Evolutionary conservation across 1,140 invertebrate genomes (phyloP).

Genomic region (Drosophila triauraria): DNA sequence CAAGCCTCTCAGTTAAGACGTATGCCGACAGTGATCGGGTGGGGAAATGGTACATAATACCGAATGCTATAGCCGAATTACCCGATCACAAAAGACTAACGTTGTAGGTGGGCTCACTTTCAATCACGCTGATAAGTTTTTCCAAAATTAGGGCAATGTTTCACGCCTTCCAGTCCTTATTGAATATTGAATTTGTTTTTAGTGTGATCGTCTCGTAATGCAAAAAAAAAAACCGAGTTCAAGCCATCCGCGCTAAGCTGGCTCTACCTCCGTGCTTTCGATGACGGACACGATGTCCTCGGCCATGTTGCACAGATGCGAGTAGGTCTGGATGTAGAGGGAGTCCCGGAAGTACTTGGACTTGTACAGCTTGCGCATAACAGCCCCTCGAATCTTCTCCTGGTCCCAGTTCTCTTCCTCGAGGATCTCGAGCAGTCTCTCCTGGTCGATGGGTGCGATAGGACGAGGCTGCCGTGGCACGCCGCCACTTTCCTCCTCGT

Average conservation of each 20-base stretch:
- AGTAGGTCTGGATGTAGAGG: constrained; percentile 76
- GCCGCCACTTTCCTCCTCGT: not conserved
- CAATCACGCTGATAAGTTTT: not conserved
- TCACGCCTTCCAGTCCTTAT: too few species aligned
- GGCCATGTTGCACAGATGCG: constrained; percentile 68
- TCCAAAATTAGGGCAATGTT: not conserved
- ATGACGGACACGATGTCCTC: constrained; percentile 79
- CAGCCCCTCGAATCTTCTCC: constrained; percentile 3
- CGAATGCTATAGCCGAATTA: too few species aligned
- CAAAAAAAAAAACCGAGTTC: not conserved
- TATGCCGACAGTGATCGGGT: too few species aligned
- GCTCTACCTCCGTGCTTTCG: constrained; percentile 63
- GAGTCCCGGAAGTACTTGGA: constrained; percentile 69
- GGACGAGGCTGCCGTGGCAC: not conserved
- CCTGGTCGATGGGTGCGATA: constrained; percentile 11
- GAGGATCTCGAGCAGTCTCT: not conserved
- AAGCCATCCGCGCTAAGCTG: constrained; percentile 7
- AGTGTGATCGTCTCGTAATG: not conserved
- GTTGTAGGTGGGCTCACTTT: too few species aligned
- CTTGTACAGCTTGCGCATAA: constrained; percentile 36
- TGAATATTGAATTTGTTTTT: not conserved
- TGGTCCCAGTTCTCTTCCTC: not conserved
- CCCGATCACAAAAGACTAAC: too few species aligned
- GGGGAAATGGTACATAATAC: too few species aligned
- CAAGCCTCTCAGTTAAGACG: too few species aligned